Conservation (phyloP, 1,140 invertebrate species). For the Ips typographus region DNA sequence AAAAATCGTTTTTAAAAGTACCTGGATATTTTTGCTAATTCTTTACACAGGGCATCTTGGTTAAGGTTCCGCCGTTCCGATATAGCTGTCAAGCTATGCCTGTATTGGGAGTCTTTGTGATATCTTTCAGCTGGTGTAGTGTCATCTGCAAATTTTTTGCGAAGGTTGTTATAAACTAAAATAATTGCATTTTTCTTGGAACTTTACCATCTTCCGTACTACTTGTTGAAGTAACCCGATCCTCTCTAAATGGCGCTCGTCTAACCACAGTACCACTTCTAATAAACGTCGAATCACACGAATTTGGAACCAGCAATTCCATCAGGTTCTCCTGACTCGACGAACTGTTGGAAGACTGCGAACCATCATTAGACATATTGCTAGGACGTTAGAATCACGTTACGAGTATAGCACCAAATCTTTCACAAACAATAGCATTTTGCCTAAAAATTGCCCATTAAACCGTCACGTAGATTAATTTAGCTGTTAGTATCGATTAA, state of each 20-base stretch:
- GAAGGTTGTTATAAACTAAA: background rate
- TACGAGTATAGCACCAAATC: background rate
- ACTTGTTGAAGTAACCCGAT: conserved; percentile 30
- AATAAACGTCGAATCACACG: conserved; percentile 37
- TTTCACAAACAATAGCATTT: background rate
- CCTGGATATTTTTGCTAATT: conserved; percentile 14
- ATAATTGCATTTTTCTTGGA: background rate
- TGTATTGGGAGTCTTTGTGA: conserved; percentile 43
- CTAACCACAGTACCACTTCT: conserved; percentile 45
- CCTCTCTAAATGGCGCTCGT: conserved; percentile 38
- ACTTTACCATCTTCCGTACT: conserved; percentile 31
- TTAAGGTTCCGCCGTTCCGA: conserved; percentile 46
- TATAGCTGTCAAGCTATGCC: conserved; percentile 50
- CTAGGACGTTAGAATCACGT: conserved; percentile 6
- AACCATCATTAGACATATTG: conserved; percentile 40
- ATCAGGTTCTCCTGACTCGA: conserved; percentile 40
- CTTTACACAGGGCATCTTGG: conserved; percentile 37
- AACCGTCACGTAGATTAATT: conserved; percentile 4
- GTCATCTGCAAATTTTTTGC: conserved; percentile 11
- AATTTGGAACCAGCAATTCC: conserved; percentile 39
- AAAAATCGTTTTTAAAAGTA: background rate
- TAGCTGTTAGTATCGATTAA: background rate
- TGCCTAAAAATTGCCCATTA: conserved; percentile 1
- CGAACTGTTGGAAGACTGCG: conserved; percentile 45
- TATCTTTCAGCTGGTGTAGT: conserved; percentile 37